Evolutionary conservation across 2,113 vertebrate genomes (phyloP).

Genomic region (Hippocampus zosterae): DNA sequence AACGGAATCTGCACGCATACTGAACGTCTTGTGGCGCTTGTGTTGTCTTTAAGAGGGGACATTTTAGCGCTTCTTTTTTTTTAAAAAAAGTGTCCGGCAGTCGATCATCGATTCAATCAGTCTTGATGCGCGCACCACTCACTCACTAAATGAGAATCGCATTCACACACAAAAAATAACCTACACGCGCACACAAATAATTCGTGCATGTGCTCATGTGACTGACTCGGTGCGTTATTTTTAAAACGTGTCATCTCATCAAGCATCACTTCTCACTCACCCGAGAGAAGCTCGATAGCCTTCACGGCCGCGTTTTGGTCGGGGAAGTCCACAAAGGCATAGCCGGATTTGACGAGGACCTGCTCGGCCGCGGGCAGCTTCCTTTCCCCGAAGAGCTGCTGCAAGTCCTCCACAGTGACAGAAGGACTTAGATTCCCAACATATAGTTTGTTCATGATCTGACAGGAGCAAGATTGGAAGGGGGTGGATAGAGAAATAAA

Average conservation of each 20-base stretch:
- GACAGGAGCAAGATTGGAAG: conserved; percentile 25
- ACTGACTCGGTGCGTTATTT: conserved; percentile 35
- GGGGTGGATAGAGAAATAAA: not conserved
- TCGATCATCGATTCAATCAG: conserved; percentile 57
- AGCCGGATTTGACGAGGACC: conserved; percentile 88
- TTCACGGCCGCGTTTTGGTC: conserved; percentile 93
- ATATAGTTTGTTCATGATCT: conserved; percentile 96
- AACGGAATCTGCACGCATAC: conserved; percentile 52
- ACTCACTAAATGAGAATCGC: not conserved
- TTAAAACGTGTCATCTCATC: conserved; percentile 36
- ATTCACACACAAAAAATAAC: conserved; percentile 4
- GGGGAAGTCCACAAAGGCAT: conserved; percentile 93
- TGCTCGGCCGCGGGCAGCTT: conserved; percentile 85
- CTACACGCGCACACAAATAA: conserved; percentile 14
- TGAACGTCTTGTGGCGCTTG: conserved; percentile 38
- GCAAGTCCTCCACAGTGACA: conserved; percentile 89
- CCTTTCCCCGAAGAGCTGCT: conserved; percentile 85
- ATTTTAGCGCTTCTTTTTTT: conserved; percentile 9
- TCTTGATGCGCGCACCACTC: not conserved
- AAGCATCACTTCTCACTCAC: conserved; percentile 73
- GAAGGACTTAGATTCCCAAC: conserved; percentile 92
- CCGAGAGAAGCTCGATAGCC: conserved; percentile 87
- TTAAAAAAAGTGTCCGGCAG: conserved; percentile 43
- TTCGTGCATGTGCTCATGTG: conserved; percentile 1
- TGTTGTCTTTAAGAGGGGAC: conserved; percentile 45